phyloP scores from a whole-genome alignment of 2,797 vertebrate species.

The Coreius guichenoti region DNA sequence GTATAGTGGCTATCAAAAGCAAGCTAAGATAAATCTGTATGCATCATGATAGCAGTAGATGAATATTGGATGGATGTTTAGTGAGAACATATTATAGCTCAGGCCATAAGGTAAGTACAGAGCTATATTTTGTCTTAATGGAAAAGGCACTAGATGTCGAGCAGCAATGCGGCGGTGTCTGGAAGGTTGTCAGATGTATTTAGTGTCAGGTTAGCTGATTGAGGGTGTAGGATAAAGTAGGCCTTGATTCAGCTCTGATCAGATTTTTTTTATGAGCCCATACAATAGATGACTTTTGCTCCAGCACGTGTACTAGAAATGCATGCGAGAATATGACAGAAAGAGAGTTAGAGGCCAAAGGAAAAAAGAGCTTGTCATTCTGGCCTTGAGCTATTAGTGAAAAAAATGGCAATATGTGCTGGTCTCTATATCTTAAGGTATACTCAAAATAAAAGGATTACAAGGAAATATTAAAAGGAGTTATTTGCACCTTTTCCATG shows the following conservation, averaged over 20 bases:
- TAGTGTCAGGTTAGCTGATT: slow-evolving; percentile 44
- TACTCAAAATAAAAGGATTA: not conserved
- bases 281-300: slow-evolving; percentile 56
- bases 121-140: slow-evolving; percentile 43
- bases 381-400: slow-evolving; percentile 1
- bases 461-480: slow-evolving; percentile 2
- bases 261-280: slow-evolving; percentile 39
- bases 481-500: slow-evolving; percentile 5
- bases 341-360: slow-evolving; percentile 9
- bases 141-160: slow-evolving; percentile 26
- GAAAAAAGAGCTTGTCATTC: slow-evolving; percentile 8
- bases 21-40: slow-evolving; percentile 14
- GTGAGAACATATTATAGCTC: slow-evolving; percentile 39
- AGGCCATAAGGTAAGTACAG: slow-evolving; percentile 26
- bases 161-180: slow-evolving; percentile 32
- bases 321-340: not conserved
- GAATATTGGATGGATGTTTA: slow-evolving; percentile 23
- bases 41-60: slow-evolving; percentile 29
- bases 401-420: not conserved
- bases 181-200: slow-evolving; percentile 48
- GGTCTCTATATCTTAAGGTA: not conserved
- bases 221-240: slow-evolving; percentile 8
- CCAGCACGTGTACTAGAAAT: not conserved
- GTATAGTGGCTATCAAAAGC: slow-evolving; percentile 22
- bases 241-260: slow-evolving; percentile 44